Evolutionary conservation across 2,888 invertebrate species (phyloP).

Genomic region (Oscheius sp.): DNA sequence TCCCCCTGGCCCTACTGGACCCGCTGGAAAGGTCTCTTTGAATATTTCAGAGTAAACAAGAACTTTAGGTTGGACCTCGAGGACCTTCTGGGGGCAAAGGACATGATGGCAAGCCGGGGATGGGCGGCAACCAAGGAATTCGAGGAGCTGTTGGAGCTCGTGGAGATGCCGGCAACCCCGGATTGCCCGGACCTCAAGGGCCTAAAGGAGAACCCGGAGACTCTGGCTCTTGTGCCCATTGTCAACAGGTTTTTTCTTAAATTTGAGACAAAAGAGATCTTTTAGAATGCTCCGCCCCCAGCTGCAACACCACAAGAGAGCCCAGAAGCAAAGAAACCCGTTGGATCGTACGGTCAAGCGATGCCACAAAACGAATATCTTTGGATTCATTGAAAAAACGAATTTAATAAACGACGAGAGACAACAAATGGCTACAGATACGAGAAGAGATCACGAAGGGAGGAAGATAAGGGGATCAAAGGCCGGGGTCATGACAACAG

Average conservation of each 20-base stretch:
- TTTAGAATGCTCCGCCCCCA: conserved; percentile 10
- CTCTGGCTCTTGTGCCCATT: conserved; percentile 52
- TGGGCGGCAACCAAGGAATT: conserved; percentile 54
- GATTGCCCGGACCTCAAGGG: conserved; percentile 63
- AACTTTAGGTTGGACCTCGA: conserved; percentile 46
- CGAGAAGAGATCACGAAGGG: conserved; percentile 9
- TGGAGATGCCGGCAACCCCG: conserved; percentile 62
- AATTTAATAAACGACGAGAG: neutral
- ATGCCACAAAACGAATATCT: conserved; percentile 36
- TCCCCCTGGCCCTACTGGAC: conserved; percentile 60
- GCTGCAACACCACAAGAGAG: conserved; percentile 29
- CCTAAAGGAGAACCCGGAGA: conserved; percentile 56
- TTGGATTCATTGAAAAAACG: conserved; percentile 39
- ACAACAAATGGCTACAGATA: conserved; percentile 17
- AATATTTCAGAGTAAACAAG: neutral
- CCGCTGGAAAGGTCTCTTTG: conserved; percentile 46
- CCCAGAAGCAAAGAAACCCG: conserved; percentile 14
- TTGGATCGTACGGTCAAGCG: neutral
- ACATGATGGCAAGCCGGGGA: conserved; percentile 57
- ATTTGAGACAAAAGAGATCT: neutral
- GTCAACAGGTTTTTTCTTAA: conserved; percentile 32
- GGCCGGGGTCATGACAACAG: conserved; percentile 10
- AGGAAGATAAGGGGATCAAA: neutral
- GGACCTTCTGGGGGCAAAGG: conserved; percentile 59
- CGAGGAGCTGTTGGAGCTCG: conserved; percentile 57